phyloP scores from a whole-genome alignment of 2,113 vertebrate genomes.

The Coptodon bakossiorum region DNA sequence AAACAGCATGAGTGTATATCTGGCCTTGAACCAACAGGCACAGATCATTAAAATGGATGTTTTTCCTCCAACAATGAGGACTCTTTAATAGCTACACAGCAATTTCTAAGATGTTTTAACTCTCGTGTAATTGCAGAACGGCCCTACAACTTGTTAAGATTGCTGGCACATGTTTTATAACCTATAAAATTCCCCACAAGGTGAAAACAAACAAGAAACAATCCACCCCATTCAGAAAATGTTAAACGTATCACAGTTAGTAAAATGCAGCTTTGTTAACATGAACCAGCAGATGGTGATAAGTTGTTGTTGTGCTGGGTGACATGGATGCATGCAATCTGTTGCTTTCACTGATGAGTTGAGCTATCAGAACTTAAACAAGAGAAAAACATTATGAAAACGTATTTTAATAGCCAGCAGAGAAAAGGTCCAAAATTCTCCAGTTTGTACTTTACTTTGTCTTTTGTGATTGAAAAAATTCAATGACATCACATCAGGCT shows the following conservation, averaged over 20 bases:
- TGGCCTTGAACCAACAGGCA: slow-evolving; percentile 21
- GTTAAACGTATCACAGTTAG: neutral
- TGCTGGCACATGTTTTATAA: slow-evolving; percentile 12
- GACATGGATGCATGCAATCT: neutral
- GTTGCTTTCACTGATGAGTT: neutral
- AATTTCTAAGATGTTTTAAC: neutral
- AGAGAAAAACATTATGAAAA: neutral
- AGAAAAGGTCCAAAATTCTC: neutral
- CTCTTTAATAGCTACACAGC: neutral
- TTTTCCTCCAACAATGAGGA: neutral
- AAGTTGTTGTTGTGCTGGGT: neutral
- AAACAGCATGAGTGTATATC: slow-evolving; percentile 21
- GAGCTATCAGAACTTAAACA: neutral
- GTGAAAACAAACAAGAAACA: slow-evolving; percentile 33
- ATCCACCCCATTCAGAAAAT: slow-evolving; percentile 24
- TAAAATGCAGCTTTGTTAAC: slow-evolving; percentile 26
- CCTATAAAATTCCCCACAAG: slow-evolving; percentile 8
- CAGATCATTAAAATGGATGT: slow-evolving; percentile 28
- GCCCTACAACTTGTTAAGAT: neutral
- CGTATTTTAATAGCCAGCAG: neutral
- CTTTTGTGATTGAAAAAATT: neutral
- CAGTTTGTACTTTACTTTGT: neutral
- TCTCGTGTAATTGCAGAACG: neutral
- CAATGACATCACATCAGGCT: neutral
- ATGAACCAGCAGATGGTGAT: neutral